A percentile compares a stretch with the other conserved stretches of the same genome.
Evolutionary conservation across 2,888 invertebrate genomes (phyloP).

Genomic region (Hypena proboscidalis): DNA sequence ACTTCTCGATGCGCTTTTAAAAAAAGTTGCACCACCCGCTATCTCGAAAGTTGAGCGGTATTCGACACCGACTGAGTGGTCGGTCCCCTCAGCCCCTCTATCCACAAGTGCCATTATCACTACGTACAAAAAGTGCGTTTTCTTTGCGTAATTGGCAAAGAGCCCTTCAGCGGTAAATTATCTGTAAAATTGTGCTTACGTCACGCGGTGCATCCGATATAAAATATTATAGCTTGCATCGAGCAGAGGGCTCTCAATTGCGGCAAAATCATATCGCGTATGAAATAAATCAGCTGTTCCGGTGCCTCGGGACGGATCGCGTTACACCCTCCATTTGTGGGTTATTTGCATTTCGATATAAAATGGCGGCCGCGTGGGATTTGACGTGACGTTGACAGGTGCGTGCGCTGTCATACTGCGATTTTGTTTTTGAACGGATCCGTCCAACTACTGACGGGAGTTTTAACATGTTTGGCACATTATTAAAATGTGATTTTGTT

Average conservation of each 20-base stretch:
- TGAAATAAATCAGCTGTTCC: conserved; percentile 79
- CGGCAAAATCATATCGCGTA: conserved; percentile 79
- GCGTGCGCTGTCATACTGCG: conserved; percentile 57
- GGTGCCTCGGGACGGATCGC: conserved; percentile 68
- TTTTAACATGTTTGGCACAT: too few relatives aligned
- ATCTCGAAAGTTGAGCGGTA: conserved; percentile 69
- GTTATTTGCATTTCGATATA: conserved; percentile 79
- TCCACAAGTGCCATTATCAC: conserved; percentile 63
- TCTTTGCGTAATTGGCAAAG: conserved; percentile 72
- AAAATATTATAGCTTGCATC: conserved; percentile 44
- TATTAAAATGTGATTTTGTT: too few relatives aligned
- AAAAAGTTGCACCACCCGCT: conserved; percentile 64
- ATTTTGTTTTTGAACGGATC: conserved; percentile 57
- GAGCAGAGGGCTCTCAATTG: conserved; percentile 67
- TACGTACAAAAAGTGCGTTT: conserved; percentile 64
- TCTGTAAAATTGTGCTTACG: conserved; percentile 46
- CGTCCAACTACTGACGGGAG: too few relatives aligned
- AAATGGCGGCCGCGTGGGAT: conserved; percentile 72
- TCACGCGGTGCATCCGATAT: conserved; percentile 51
- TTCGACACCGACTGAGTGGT: conserved; percentile 76
- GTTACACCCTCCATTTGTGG: conserved; percentile 78
- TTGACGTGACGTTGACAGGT: conserved; percentile 79
- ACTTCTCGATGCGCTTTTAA: conserved; percentile 66
- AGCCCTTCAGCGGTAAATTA: conserved; percentile 54
- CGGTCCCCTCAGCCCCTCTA: conserved; percentile 58